These are phyloP conservation scores for Hydrolagus colliei DNA, from an alignment of 2,797 vertebrate species.

Conservation along the genomic window DNA sequence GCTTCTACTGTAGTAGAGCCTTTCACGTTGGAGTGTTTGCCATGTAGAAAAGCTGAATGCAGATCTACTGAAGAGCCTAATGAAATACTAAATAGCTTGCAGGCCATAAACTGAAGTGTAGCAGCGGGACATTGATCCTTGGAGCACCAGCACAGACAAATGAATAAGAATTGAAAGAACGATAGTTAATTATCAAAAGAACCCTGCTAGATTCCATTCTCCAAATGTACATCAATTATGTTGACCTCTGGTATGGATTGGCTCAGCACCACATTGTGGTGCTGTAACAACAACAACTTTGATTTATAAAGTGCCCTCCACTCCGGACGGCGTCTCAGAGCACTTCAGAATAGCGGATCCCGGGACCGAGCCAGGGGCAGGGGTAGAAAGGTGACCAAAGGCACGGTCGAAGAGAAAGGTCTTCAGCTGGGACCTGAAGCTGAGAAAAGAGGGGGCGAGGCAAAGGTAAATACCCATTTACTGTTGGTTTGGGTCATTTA, in stretches of 20 bases:
- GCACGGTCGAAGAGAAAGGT: no score
- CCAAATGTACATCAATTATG: conserved; percentile 3
- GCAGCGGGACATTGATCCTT: neutral
- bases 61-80: neutral
- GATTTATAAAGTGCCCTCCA: no score
- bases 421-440: no score
- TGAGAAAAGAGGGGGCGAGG: no score
- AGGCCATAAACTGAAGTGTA: neutral
- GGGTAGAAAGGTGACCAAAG: no score
- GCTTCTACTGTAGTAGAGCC: neutral
- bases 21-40: neutral
- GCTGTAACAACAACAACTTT: no score
- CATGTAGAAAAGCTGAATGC: neutral
- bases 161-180: neutral
- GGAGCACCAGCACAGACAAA: neutral
- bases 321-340: no score
- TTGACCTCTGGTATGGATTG: neutral
- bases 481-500: neutral
- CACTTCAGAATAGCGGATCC: no score
- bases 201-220: neutral
- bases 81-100: neutral
- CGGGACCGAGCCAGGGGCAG: no score
- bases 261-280: neutral
- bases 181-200: neutral
- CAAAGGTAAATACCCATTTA: neutral